Evolutionary conservation across 2,797 vertebrate species (phyloP), one percentile per base, ranked within the genome.

Genomic region (Phrynocephalus forsythii): DNA sequence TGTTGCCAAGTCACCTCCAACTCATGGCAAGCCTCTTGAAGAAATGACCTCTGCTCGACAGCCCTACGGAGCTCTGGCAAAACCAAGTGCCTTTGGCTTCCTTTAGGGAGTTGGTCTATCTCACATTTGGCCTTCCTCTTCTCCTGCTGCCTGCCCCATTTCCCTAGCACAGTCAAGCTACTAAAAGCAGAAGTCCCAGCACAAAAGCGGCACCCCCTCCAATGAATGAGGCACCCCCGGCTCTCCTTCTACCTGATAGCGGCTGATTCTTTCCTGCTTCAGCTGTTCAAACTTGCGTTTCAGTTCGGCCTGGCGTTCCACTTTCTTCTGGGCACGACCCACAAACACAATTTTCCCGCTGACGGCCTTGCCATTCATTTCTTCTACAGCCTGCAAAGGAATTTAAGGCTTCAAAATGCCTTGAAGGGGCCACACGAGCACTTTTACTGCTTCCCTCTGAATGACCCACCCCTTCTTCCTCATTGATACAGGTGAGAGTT

Each of bases 241-340:
- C 1, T 52, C 5, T 63, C 11, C 50, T 63, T 91, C 91, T 91
- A 99, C 99, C 98, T 99, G 99, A 90, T 99, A 99, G 22, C 99
- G 97, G 92, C 99, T 99, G 94, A 99, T 99, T 50, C 99, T 96
- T 93, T 99, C 99, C 93, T 99, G 99, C 93, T 99, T 99, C 22
- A 99, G 96, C 92, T 98, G 97, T 91, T 99, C 99, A 95, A 99
- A 99, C 91, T 97, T 98, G 90, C 99, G 96, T 93, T 99, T 99
- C 91, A 99, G 97, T 95, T 99, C 99, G 0, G 98, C 98, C 93
- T 99, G 99, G 1, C 99, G 98, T 88, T 99, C 99, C 66, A 99
- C 98, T 95, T 99, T 99, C 95, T 99, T 99, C 96, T 99, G 99
- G 78, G 99, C 99, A 33, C 99, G 97, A 77, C 99, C 99, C 80